Base-by-base conservation (phyloP, 1,140 invertebrate species). In the Brachionus asplanchnoidis region DNA sequence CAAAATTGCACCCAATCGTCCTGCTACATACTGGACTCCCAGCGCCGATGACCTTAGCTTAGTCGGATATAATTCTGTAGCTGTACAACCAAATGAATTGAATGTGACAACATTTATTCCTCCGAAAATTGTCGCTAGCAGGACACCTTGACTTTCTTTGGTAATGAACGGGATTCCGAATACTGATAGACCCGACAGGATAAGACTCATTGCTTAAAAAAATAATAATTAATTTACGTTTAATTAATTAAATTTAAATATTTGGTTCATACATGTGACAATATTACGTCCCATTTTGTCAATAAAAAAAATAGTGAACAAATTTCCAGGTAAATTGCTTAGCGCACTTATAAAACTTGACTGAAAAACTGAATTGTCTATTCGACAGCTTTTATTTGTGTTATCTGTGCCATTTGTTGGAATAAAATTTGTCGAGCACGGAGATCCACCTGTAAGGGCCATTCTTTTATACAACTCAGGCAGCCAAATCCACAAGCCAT, bases 401-500 rank as follows among this genome's bases (percentile, higher is more conserved):
- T 20, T 23, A 46, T 23, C 12, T 3, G 82, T 70, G 23, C 11
- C 8, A 60, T 53, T 65, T 14, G 42, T 53, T 40, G 53, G 50
- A 56, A 86, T 87, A n/a, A 86, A 75, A 40, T 46, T 20, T 8
- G 28, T 12, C 14, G 36, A 75, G 42, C 89, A 90, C 11, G 87
- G 86, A 0, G 88, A 88, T 4, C 88, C 88, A 8, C 89, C 88
- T 85, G 90, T 89, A 42, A 83, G 86, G 60, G 87, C 85, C 14
- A 92, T 87, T 44, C 90, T 87, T 85, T 89, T 88, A 78, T 91
- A 90, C 84, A 92, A 88, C 85, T 91, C 91, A 8, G 91, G 91
- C 85, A 92, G 91, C 91, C 91, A 92, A 85, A 92, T 89, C 82
- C 89, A 90, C 66, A 92, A 86, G 0, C 91, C 91, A 86, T 91